A percentile compares a stretch with the other conserved stretches of the same genome.
phyloP scores from a whole-genome alignment of 2,113 vertebrate species.

The Mormyrus lacerda region DNA sequence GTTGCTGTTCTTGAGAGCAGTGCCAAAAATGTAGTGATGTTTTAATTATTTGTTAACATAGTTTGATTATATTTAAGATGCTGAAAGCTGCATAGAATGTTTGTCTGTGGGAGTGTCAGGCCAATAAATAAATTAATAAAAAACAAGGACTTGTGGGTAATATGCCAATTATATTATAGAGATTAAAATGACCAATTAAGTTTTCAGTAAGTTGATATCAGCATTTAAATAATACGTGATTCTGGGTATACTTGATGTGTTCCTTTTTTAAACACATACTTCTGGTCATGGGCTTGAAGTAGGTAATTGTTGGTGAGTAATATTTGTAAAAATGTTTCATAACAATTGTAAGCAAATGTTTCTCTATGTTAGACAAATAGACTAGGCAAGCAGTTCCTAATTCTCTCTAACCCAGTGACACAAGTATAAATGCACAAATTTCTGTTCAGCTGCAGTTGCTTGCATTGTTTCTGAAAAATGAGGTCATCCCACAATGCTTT shows the following conservation, averaged over 20 bases:
- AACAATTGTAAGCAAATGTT: neutral
- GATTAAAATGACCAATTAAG: neutral
- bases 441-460: neutral
- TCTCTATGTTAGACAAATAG: neutral
- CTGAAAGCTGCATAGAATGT: neutral
- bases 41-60: neutral
- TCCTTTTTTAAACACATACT: neutral
- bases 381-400: neutral
- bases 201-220: neutral
- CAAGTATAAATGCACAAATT: neutral
- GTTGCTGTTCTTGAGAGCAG: neutral
- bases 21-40: neutral
- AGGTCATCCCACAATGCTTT: conserved; percentile 12
- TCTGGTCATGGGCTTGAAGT: neutral
- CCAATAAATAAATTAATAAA: neutral
- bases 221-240: neutral
- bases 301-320: neutral
- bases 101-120: neutral
- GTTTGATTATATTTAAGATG: neutral
- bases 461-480: conserved; percentile 7
- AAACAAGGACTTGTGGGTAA: neutral
- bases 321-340: neutral
- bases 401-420: neutral
- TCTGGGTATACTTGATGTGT: neutral
- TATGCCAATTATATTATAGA: neutral